These are phyloP conservation scores for Hyperoodon ampullatus DNA, from an alignment of 2,113 vertebrate genomes.

Conservation along the genomic window DNA sequence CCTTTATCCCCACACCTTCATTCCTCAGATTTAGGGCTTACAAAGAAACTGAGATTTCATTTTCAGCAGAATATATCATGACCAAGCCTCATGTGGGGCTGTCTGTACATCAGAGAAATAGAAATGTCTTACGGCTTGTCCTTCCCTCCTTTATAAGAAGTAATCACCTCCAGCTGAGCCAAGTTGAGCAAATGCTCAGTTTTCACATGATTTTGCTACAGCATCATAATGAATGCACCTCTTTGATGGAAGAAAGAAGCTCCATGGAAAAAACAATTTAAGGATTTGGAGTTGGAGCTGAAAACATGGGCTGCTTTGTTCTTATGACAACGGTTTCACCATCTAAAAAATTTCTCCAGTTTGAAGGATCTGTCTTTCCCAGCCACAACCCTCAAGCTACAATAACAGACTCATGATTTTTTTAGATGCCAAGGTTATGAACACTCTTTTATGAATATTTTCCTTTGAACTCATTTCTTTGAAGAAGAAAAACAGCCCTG, in stretches of 20 bases:
- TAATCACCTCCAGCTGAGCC: conserved; percentile 46
- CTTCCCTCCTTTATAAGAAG: neutral
- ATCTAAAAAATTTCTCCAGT: conserved; percentile 50
- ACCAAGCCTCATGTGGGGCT: neutral
- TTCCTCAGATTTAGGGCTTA: neutral
- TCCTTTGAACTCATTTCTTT: conserved; percentile 72
- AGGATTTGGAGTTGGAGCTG: neutral
- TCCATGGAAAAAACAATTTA: conserved; percentile 23
- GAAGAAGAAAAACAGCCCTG: conserved; percentile 52
- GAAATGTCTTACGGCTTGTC: neutral
- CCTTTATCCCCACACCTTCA: neutral
- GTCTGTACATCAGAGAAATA: neutral
- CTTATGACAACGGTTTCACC: conserved; percentile 36
- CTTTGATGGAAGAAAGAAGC: conserved; percentile 55
- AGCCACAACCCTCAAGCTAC: conserved; percentile 66
- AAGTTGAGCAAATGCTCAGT: neutral
- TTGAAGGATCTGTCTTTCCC: conserved; percentile 68
- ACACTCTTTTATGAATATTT: conserved; percentile 67
- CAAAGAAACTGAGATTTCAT: neutral
- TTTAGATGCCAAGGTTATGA: conserved; percentile 69
- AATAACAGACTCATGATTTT: conserved; percentile 53
- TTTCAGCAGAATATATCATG: neutral
- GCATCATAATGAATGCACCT: conserved; percentile 22
- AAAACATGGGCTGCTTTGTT: conserved; percentile 67
- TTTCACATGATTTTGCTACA: conserved; percentile 43